Evolutionary conservation across 2,113 vertebrate genomes (phyloP), one percentile per base, ranked within the genome.

Genomic region (Coptodon rendalli): DNA sequence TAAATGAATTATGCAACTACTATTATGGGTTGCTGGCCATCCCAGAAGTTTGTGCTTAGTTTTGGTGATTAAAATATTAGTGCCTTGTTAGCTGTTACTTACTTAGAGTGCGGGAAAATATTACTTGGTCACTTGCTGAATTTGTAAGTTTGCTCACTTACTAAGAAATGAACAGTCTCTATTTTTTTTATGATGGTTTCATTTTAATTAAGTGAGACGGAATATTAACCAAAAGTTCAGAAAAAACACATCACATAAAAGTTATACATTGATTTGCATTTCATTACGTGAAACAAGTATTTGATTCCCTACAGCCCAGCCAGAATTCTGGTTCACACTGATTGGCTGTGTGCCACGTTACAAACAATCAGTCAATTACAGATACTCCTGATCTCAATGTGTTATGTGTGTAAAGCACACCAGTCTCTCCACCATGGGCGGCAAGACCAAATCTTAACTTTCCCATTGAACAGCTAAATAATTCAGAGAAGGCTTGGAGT

Each of bases 211-310:
- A 50, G 17, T 50, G 48, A 50, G 48, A 50, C 7, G 1, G 17
- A 50, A 50, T 50, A 50, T 19, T 3, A 19, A 19, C 48, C 48
- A 50, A 9, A 50, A 50, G 48, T 50, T 19, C 16, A 50, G 7
- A 50, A 9, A 19, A 50, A 50, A 50, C 48, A 50, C 7, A 50
- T 50, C 19, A 50, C 48, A 5, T 50, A 50, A 50, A 50, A 0
- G 17, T 50, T 50, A 19, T 50, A 9, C 9, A 19, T 50, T 5
- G 3, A 54, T 54, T 54, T 54, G 53, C 0, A 1, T 0, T 10
- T 54, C n/a, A 24, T 54, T 54, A 12, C 24, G 10, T 54, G 53
- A 54, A 54, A 54, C n/a, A 24, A 54, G 53, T 54, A 12, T 22
- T 54, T 53, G 19, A n/a, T 53, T 54, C n/a, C n/a, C 53, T 54